Evolutionary conservation across 2,113 vertebrate genomes (phyloP).

Genomic region (Calypte anna): DNA sequence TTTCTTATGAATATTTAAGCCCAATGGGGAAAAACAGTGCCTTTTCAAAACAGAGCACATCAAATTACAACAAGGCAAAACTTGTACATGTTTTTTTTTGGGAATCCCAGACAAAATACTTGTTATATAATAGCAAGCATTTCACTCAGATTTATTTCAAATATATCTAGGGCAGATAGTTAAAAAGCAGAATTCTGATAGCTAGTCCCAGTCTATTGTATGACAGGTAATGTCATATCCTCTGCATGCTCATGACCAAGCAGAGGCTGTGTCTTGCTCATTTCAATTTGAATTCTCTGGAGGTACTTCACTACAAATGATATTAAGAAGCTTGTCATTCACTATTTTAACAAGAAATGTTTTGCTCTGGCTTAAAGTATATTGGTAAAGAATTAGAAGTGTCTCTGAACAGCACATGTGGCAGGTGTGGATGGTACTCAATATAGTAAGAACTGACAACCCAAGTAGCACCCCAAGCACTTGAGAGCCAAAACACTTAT

Average conservation of each 20-base stretch:
- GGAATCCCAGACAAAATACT: background rate
- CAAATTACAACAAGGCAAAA: background rate
- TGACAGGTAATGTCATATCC: background rate
- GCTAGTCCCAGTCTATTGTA: background rate
- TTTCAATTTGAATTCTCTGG: background rate
- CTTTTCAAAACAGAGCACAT: background rate
- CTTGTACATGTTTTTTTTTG: background rate
- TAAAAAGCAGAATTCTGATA: background rate
- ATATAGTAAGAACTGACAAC: background rate
- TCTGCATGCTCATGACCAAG: background rate
- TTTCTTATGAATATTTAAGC: slow-evolving; percentile 41
- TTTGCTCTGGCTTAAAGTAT: background rate
- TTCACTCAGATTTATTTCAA: background rate
- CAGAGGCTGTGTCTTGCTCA: background rate
- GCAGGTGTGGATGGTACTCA: background rate
- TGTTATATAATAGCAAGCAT: background rate
- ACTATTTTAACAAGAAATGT: background rate
- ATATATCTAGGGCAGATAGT: background rate
- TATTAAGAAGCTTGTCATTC: background rate
- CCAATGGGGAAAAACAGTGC: background rate
- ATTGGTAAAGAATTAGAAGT: background rate
- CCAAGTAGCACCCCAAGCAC: background rate
- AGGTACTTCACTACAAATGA: background rate
- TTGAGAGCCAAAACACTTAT: background rate
- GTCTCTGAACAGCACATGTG: background rate